Evolutionary conservation across 2,888 invertebrate genomes (phyloP).

Genomic region (Drosophila austrosaltans): DNA sequence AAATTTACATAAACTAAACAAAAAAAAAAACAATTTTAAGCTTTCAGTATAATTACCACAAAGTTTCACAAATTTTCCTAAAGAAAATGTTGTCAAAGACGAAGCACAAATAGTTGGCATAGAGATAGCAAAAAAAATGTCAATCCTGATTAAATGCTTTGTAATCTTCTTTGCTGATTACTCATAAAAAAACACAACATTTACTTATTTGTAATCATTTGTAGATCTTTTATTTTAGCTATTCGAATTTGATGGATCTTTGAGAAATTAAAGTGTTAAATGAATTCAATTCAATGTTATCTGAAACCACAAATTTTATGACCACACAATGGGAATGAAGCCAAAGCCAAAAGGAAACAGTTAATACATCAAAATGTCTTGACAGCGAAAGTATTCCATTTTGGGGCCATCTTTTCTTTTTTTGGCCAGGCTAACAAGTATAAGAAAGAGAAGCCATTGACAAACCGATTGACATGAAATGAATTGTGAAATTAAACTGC

Average conservation of each 20-base stretch:
- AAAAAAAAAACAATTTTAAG: too few relatives aligned
- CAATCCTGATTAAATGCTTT: too few relatives aligned
- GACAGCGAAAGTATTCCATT: slow-evolving; percentile 50
- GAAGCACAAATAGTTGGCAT: too few relatives aligned
- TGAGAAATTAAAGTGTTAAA: neutral
- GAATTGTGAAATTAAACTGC: slow-evolving; percentile 77
- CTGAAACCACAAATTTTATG: slow-evolving; percentile 37
- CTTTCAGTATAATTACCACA: too few relatives aligned
- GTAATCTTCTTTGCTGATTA: too few relatives aligned
- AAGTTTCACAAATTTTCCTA: too few relatives aligned
- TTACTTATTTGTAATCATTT: neutral
- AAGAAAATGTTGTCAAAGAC: too few relatives aligned
- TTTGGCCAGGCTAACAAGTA: slow-evolving; percentile 24
- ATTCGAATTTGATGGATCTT: neutral
- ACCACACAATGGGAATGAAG: slow-evolving; percentile 35
- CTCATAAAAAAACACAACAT: too few relatives aligned
- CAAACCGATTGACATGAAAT: slow-evolving; percentile 76
- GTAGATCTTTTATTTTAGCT: neutral
- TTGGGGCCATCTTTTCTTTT: slow-evolving; percentile 33
- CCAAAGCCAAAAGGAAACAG: slow-evolving; percentile 43
- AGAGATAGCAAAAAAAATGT: too few relatives aligned
- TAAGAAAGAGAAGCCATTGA: slow-evolving; percentile 42
- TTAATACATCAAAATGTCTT: slow-evolving; percentile 75
- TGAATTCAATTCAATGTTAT: neutral
- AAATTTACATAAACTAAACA: too few relatives aligned